phyloP scores from a whole-genome alignment of 2,113 vertebrate species.

The Alligator sinensis region DNA sequence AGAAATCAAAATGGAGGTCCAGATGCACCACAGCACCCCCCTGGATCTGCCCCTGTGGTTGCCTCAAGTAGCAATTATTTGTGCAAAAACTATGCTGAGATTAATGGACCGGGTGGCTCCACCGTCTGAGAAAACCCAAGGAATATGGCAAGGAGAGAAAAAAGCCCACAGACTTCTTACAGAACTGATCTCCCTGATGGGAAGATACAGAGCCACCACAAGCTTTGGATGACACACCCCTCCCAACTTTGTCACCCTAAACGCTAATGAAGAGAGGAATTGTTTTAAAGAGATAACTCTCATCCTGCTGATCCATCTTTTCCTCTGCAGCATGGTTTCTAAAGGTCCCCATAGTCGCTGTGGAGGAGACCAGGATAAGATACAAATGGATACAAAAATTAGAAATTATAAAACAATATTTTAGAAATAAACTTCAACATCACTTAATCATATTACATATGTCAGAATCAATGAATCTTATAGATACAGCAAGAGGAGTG shows the following conservation, averaged over 20 bases:
- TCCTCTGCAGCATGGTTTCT: not conserved
- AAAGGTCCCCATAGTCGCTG: not conserved
- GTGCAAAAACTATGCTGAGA: not conserved
- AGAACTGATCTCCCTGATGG: not conserved
- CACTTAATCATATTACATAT: constrained; percentile 37
- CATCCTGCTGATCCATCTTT: not conserved
- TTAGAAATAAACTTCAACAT: constrained; percentile 38
- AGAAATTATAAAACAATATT: not conserved
- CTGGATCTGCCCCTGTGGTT: not conserved
- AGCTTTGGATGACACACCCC: not conserved
- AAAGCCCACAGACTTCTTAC: not conserved
- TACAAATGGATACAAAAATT: not conserved
- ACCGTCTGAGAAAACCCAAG: not conserved
- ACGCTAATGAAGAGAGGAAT: not conserved
- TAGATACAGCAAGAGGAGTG: constrained; percentile 29
- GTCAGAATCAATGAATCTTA: constrained; percentile 26
- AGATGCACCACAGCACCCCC: no score
- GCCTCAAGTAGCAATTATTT: not conserved
- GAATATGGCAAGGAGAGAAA: not conserved
- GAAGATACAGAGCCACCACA: not conserved
- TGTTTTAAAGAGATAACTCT: not conserved
- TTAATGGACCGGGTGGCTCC: not conserved
- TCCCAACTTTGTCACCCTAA: not conserved
- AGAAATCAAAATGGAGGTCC: no score
- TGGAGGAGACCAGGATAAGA: not conserved